Evolutionary conservation across 2,113 vertebrate genomes (phyloP).

Genomic region (Promerops cafer): DNA sequence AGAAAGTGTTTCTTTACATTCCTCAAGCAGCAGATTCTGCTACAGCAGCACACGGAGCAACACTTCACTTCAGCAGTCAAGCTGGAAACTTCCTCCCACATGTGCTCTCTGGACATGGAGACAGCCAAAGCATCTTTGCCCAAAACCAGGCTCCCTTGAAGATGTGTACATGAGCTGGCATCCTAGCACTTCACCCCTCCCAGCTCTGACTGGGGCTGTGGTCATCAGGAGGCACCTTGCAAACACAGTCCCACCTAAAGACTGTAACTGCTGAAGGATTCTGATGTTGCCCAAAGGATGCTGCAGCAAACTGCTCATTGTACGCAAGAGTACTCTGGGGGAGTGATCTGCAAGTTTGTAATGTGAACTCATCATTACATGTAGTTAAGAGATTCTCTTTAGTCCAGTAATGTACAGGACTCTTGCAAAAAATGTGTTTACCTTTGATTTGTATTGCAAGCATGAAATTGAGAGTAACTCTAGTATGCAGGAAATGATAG

Average conservation of each 20-base stretch:
- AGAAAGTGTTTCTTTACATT: not conserved
- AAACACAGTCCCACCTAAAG: not conserved
- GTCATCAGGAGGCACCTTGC: not conserved
- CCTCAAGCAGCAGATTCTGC: not conserved
- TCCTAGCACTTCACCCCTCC: not conserved
- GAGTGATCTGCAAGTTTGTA: not conserved
- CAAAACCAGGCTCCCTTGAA: not conserved
- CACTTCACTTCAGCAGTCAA: not conserved
- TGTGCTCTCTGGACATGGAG: not conserved
- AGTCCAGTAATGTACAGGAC: not conserved
- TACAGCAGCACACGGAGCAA: not conserved
- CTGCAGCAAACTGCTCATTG: not conserved
- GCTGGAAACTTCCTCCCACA: not conserved
- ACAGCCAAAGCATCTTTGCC: not conserved
- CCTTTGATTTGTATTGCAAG: not conserved
- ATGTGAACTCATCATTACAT: not conserved
- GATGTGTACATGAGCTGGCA: not conserved
- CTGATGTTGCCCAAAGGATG: not conserved
- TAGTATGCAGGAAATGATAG: not conserved
- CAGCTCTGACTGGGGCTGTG: not conserved
- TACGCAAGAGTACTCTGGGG: not conserved
- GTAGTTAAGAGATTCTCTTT: not conserved
- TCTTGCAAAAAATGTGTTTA: not conserved
- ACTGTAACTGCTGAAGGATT: not conserved
- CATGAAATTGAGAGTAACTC: not conserved